Evolutionary conservation across 2,797 vertebrate genomes (phyloP), one percentile per base, ranked within the genome.

Genomic region (Gallinago solitaria): DNA sequence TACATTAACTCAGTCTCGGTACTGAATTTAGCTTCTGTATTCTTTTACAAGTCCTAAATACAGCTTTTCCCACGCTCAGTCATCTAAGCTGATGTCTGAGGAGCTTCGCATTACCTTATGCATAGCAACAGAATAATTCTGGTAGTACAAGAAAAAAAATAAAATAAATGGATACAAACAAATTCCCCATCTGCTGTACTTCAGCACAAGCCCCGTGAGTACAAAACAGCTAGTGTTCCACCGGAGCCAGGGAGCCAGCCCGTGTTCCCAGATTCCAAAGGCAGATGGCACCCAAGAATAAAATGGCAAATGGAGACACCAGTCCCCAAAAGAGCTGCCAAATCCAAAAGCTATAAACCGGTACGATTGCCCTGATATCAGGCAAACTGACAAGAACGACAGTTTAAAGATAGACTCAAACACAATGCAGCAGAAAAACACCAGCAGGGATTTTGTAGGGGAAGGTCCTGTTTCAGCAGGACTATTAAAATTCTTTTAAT

Each of bases 301-400:
- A 57, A 50, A 60, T 2, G 18, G n/a, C 74, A 83, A 86, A 61
- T 15, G 13, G 51, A 83, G 45, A 15, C 3, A 8, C 5, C 61
- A 33, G 45, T 4, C 14, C 65, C n/a, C 19, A 32, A 8, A 53
- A 83, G 35, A 78, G 18, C 30, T 24, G 30, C 41, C 50, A 27
- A 9, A 14, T 25, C 28, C 11, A 9, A 41, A 33, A 45, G 89
- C 61, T 32, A 5, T 15, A 24, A 73, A 51, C 28, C 45, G 12
- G 20, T 6, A n/a, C 1, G 0, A 24, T 9, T 11, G 59, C 24
- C 37, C 43, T 12, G 53, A 1, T 2, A 7, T 2, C 35, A 30
- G 69, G 35, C 60, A 81, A 65, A 47, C 4, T 4, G 25, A 45
- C 20, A 45, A 25, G 53, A 56, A 19, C 0, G 1, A 28, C 16